These are phyloP conservation scores for Platichthys stellatus DNA, from an alignment of 2,113 vertebrate genomes.

Conservation along the genomic window DNA sequence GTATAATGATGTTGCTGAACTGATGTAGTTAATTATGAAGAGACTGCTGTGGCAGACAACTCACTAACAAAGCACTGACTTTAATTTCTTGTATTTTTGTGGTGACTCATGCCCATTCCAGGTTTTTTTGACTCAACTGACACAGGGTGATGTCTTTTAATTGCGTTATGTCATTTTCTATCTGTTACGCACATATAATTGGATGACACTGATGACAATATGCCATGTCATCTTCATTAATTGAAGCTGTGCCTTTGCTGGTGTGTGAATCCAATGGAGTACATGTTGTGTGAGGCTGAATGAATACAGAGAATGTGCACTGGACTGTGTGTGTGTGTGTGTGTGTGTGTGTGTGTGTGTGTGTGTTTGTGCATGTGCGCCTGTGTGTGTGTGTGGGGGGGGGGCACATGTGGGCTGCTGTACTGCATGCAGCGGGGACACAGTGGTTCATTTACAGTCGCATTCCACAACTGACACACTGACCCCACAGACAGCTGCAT, in stretches of 20 bases:
- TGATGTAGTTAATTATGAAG: background rate
- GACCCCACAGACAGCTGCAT: constrained; percentile 58
- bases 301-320: constrained; percentile 24
- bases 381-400: constrained; percentile 16
- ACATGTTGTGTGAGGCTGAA: constrained; percentile 18
- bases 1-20: background rate
- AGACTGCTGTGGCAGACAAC: background rate
- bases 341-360: constrained; percentile 8
- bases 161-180: constrained; percentile 31
- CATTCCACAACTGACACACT: constrained; percentile 65
- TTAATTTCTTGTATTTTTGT: constrained; percentile 10
- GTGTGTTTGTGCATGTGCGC: background rate
- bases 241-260: constrained; percentile 3
- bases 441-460: constrained; percentile 62
- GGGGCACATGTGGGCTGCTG: constrained; percentile 44
- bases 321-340: background rate
- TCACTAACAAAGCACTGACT: background rate
- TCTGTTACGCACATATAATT: constrained; percentile 40
- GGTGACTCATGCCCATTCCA: background rate
- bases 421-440: constrained; percentile 41
- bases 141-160: constrained; percentile 35
- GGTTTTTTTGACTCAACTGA: constrained; percentile 8
- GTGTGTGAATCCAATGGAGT: constrained; percentile 12
- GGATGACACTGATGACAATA: constrained; percentile 25
- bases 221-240: constrained; percentile 27